A percentile compares a stretch with the other conserved stretches of the same genome.
These are phyloP conservation scores for Lophotriccus pileatus DNA, from an alignment of 2,797 vertebrate species.

Conservation along the genomic window DNA sequence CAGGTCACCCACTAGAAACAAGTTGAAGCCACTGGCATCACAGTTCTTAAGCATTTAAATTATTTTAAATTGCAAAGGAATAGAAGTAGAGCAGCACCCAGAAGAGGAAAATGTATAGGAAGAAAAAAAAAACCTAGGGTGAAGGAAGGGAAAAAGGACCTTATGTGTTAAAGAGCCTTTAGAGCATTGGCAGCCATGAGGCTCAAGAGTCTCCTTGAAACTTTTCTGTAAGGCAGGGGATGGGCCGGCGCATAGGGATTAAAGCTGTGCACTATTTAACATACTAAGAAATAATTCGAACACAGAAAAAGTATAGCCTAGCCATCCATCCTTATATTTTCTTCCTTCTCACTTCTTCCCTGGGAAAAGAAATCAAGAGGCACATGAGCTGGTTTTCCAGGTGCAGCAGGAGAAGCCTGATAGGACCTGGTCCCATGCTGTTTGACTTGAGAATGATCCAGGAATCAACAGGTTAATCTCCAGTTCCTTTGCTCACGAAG, in stretches of 20 bases:
- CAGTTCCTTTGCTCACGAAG: not conserved
- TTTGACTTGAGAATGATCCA: not conserved
- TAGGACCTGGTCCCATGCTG: not conserved
- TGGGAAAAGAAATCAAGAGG: not conserved
- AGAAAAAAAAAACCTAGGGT: not conserved
- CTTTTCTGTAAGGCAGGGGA: not conserved
- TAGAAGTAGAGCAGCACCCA: not conserved
- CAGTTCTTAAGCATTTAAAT: not conserved
- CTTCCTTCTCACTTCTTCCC: not conserved
- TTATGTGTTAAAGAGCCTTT: not conserved
- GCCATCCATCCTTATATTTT: not conserved
- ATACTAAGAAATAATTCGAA: not conserved
- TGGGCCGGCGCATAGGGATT: not conserved
- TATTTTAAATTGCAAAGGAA: not conserved
- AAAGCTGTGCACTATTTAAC: not conserved
- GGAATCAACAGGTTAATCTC: not conserved
- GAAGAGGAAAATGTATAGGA: not conserved
- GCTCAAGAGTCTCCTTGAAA: not conserved
- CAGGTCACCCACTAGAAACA: not conserved
- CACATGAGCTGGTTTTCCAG: not conserved
- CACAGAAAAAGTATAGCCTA: not conserved
- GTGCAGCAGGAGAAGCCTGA: not conserved
- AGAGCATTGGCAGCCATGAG: not conserved
- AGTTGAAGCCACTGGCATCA: not conserved
- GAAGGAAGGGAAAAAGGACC: not conserved